A percentile compares a stretch with the other conserved stretches of the same genome.
Conservation (phyloP, 2,888 invertebrate genomes). For the Platycheirus rosarum region DNA sequence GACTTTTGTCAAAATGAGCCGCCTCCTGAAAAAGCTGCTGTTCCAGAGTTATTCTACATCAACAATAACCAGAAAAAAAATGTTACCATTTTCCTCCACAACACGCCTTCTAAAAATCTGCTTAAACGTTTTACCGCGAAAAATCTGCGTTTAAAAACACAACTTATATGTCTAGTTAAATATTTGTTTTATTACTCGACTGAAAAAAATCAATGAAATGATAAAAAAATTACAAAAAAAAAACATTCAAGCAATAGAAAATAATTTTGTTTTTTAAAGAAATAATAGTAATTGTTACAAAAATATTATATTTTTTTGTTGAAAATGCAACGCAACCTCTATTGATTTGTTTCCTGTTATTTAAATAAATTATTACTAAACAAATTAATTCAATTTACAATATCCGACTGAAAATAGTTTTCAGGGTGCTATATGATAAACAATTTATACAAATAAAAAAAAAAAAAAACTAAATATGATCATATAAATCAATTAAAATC, state of each 20-base stretch:
- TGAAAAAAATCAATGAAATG: constrained; percentile 36
- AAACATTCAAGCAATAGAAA: constrained; percentile 71
- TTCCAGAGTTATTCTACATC: neutral
- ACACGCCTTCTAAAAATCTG: constrained; percentile 62
- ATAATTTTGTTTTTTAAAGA: constrained; percentile 33
- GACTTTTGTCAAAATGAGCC: too few species aligned
- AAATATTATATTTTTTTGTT: constrained; percentile 68
- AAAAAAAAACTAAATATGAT: constrained; percentile 37
- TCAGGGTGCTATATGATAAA: constrained; percentile 81
- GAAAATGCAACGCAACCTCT: constrained; percentile 70
- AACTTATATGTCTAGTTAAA: constrained; percentile 69
- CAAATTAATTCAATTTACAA: constrained; percentile 69
- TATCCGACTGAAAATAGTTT: constrained; percentile 82
- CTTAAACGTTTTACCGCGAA: constrained; percentile 56
- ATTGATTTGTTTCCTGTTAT: constrained; percentile 73
- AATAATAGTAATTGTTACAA: constrained; percentile 59
- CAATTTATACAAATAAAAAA: constrained; percentile 46
- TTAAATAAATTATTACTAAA: constrained; percentile 69
- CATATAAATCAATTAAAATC: constrained; percentile 49
- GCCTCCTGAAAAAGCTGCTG: constrained; percentile 21
- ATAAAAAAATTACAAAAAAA: constrained; percentile 28
- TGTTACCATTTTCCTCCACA: constrained; percentile 72
- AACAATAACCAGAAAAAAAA: neutral
- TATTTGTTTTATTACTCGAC: constrained; percentile 66
- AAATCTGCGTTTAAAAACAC: constrained; percentile 53